phyloP scores from a whole-genome alignment of 1,140 invertebrate species.

The Linepithema humile region DNA sequence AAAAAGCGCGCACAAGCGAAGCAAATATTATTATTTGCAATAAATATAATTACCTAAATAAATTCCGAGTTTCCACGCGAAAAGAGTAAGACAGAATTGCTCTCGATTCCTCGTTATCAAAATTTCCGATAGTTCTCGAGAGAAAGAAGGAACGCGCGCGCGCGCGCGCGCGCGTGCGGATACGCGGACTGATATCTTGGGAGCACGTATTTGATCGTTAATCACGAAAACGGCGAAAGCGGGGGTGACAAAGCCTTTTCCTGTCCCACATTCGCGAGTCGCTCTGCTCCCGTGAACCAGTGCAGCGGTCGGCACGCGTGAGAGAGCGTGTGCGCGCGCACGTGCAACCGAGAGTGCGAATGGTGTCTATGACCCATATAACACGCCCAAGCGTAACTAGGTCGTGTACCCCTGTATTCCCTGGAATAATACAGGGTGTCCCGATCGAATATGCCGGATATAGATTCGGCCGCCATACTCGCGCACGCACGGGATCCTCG shows the following conservation, averaged over 20 bases:
- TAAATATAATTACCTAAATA: no score
- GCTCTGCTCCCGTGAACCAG: constrained; percentile 50
- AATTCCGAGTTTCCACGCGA: background rate
- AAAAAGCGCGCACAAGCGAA: background rate
- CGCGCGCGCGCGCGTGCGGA: no score
- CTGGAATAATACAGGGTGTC: constrained; percentile 83
- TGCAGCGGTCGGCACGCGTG: constrained; percentile 38
- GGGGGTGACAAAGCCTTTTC: constrained; percentile 39
- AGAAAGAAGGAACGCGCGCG: background rate
- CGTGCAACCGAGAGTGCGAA: constrained; percentile 67
- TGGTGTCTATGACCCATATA: constrained; percentile 84
- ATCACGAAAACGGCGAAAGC: constrained; percentile 12
- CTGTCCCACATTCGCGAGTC: constrained; percentile 41
- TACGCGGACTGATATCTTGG: background rate
- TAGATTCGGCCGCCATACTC: constrained; percentile 1
- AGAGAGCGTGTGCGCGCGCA: constrained; percentile 31
- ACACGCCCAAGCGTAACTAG: constrained; percentile 81
- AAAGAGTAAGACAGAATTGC: background rate
- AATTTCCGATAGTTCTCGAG: no score
- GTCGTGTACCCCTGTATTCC: constrained; percentile 81
- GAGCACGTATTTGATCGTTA: background rate
- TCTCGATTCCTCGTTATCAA: no score
- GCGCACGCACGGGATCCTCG: no score
- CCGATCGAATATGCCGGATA: constrained; percentile 46
- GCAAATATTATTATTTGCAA: background rate